Conservation (phyloP, 2,888 invertebrate species). For the Heteromyza rotundicornis region DNA sequence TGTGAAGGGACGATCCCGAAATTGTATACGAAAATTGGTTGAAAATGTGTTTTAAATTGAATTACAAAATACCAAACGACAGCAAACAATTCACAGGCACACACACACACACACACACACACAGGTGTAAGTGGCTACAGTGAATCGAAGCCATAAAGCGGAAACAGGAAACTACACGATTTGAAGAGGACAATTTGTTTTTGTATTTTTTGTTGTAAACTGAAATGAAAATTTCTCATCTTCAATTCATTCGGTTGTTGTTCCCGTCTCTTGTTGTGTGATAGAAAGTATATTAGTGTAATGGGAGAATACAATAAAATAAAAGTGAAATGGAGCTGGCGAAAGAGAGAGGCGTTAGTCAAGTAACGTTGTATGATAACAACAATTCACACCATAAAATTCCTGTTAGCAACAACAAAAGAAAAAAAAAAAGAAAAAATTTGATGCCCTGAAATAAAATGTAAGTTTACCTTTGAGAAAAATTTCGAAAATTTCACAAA, state of each 20-base stretch:
- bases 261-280: background rate
- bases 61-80: background rate
- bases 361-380: background rate
- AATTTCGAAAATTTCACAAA: constrained; percentile 9
- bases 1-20: too few species aligned
- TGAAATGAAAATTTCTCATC: constrained; percentile 1
- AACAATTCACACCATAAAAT: constrained; percentile 3
- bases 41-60: constrained; percentile 3
- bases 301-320: background rate
- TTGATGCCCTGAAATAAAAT: constrained; percentile 12
- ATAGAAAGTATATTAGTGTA: constrained; percentile 5
- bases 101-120: background rate
- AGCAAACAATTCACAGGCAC: background rate
- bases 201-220: background rate
- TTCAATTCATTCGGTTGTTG: background rate
- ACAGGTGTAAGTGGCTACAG: background rate
- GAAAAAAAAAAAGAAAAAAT: background rate
- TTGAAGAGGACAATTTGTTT: background rate
- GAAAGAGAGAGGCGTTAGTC: background rate
- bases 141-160: background rate
- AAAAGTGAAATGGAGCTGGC: background rate
- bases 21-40: too few species aligned
- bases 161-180: background rate
- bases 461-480: constrained; percentile 17
- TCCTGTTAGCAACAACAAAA: constrained; percentile 11